Conservation (phyloP, 2,888 invertebrate genomes). For the Drosophila paracracens region DNA sequence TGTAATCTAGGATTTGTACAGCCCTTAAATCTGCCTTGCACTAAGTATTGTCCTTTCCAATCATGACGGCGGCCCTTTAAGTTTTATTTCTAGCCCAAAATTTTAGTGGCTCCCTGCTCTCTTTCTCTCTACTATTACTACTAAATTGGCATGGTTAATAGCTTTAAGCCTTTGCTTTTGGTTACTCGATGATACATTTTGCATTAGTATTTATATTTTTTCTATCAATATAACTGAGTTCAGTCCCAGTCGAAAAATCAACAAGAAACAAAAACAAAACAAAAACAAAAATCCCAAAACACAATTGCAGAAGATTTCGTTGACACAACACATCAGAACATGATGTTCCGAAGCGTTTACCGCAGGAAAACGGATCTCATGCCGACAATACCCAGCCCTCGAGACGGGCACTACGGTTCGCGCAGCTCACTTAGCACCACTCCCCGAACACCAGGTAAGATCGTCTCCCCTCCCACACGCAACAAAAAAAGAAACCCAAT, state of each 20-base stretch:
- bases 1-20: slow-evolving; percentile 12
- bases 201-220: slow-evolving; percentile 44
- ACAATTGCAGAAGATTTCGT: slow-evolving; percentile 84
- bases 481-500: slow-evolving; percentile 7
- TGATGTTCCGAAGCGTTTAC: slow-evolving; percentile 91
- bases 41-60: slow-evolving; percentile 12
- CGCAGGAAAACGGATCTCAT: slow-evolving; percentile 95
- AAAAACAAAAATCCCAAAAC: slow-evolving; percentile 50
- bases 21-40: slow-evolving; percentile 35
- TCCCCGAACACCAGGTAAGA: slow-evolving; percentile 86
- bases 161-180: slow-evolving; percentile 63
- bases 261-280: slow-evolving; percentile 24
- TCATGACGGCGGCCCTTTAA: slow-evolving; percentile 12
- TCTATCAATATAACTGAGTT: slow-evolving; percentile 5
- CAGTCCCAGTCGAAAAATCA: slow-evolving; percentile 21
- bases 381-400: slow-evolving; percentile 93
- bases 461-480: slow-evolving; percentile 15
- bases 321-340: slow-evolving; percentile 85
- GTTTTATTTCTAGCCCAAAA: slow-evolving; percentile 20
- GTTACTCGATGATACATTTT: slow-evolving; percentile 62
- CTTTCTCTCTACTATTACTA: slow-evolving; percentile 23
- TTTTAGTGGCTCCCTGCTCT: slow-evolving; percentile 36
- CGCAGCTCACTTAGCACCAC: slow-evolving; percentile 86
- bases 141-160: slow-evolving; percentile 60
- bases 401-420: slow-evolving; percentile 87